phyloP scores from a whole-genome alignment of 2,797 vertebrate species.

The Simalia tracyae region DNA sequence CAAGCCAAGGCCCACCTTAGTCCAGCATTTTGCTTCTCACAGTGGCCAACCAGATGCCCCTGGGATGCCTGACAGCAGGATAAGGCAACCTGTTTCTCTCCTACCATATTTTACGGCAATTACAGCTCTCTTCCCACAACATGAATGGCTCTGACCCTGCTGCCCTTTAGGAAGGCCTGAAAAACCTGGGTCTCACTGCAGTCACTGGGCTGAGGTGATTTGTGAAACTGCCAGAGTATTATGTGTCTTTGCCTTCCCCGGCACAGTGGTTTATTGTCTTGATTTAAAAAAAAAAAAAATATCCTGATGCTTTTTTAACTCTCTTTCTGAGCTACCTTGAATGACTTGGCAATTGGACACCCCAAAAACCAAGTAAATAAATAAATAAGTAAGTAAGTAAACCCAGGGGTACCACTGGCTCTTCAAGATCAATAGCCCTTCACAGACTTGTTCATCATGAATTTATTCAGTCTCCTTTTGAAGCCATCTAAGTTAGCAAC shows the following conservation, averaged over 20 bases:
- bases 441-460: not conserved
- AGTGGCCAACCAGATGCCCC: not conserved
- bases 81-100: not conserved
- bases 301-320: not conserved
- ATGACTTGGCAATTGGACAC: not conserved
- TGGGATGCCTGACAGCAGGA: not conserved
- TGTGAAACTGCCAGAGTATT: too few relatives aligned
- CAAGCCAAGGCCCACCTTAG: not conserved
- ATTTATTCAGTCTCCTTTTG: not conserved
- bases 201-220: not conserved
- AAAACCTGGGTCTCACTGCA: not conserved
- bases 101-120: not conserved
- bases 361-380: not conserved
- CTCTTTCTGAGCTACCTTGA: not conserved
- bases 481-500: not conserved
- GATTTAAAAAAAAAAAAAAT: not conserved
- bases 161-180: not conserved
- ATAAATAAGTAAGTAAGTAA: not conserved
- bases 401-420: not conserved
- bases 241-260: not conserved
- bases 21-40: not conserved
- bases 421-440: not conserved
- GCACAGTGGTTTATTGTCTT: not conserved
- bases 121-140: not conserved
- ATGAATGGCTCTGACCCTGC: not conserved